Conservation (phyloP, 2,113 vertebrate genomes). For the Gadus macrocephalus region DNA sequence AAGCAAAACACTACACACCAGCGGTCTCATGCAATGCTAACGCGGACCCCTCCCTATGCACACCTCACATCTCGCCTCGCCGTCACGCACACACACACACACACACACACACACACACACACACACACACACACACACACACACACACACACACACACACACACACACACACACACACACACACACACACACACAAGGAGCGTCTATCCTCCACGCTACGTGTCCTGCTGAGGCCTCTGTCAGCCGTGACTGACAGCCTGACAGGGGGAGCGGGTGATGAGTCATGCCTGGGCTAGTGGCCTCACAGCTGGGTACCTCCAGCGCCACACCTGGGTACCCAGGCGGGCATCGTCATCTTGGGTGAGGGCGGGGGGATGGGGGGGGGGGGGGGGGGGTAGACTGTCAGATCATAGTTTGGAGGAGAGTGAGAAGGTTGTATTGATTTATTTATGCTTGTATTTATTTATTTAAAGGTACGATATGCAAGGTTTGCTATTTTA, state of each 20-base stretch:
- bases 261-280: slow-evolving; percentile 58
- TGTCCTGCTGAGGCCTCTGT: slow-evolving; percentile 61
- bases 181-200: slow-evolving; percentile 19
- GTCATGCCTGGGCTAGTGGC: slow-evolving; percentile 61
- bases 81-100: not conserved
- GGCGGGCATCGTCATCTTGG: slow-evolving; percentile 30
- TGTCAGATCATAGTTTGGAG: too few relatives aligned
- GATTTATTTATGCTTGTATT: too few relatives aligned
- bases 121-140: slow-evolving; percentile 4
- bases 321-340: slow-evolving; percentile 67
- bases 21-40: not conserved
- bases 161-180: not conserved
- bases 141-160: slow-evolving; percentile 8
- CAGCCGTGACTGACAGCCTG: slow-evolving; percentile 68
- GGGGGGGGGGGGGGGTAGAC: slow-evolving; percentile 3
- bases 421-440: too few relatives aligned
- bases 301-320: slow-evolving; percentile 68
- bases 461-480: too few relatives aligned
- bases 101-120: not conserved
- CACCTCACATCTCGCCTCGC: not conserved
- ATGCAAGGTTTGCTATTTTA: slow-evolving; percentile 6
- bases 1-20: not conserved
- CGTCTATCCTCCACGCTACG: slow-evolving; percentile 32
- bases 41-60: not conserved
- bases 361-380: not conserved